Base-by-base conservation (phyloP, 2,113 vertebrate genomes). In the Labeo rohita region DNA sequence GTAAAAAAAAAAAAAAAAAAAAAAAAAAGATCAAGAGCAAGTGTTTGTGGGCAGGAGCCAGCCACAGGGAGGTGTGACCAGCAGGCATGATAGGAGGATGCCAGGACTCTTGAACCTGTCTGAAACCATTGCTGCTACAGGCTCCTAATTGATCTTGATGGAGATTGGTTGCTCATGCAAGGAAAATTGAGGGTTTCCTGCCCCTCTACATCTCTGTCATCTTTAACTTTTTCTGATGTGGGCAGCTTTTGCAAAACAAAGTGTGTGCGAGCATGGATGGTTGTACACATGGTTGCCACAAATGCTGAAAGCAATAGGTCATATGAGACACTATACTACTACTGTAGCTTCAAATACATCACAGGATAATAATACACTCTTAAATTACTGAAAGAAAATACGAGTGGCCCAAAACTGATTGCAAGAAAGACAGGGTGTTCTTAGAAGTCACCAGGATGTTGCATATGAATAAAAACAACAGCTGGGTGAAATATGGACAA, bases 51-150 rank as follows among this genome's bases (percentile, higher is more conserved):
- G 23, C 21, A 84, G 47, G 83, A 80, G 39, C 70, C 84, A 79
- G 72, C 89, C 47, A 36, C 65, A 52, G 65, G 85, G 91, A 87
- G 50, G 84, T 83, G 80, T 63, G 74, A 73, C 39, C 68, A 36
- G 73, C 7, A 43, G 49, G 36, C 21, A 68, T 54, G 13, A 77
- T 18, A 61, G 56, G 80, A 39, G 93, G 93, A 94, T 92, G 94
- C 95, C 94, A 94, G 95, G 92, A 94, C 95, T 95, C 95, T 95
- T 94, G 93, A 95, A 95, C 93, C 94, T 97, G 96, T 97, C 95
- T 92, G 93, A 93, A 95, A 93, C 90, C 94, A 96, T 97, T 94
- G 92, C 4, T 82, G 36, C 91, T 90, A 90, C 90, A 88, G 66
- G 36, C 90, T 92, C 93, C 95, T 96, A 97, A 96, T 97, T 96